A percentile compares a stretch with the other conserved stretches of the same genome.
Evolutionary conservation across 2,888 invertebrate species (phyloP).

Genomic region (Tenthredo livida): DNA sequence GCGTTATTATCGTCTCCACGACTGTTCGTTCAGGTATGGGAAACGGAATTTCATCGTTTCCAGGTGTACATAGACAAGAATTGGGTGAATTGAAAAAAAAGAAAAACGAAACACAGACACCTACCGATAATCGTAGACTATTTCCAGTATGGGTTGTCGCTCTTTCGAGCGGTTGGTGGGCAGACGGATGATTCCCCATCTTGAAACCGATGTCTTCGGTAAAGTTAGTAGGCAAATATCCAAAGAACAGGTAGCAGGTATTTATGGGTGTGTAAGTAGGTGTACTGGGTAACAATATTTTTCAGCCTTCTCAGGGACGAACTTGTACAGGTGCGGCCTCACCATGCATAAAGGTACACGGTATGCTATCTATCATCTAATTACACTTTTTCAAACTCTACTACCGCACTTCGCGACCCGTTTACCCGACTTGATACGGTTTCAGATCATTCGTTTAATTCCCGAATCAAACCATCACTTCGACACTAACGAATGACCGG

Average conservation of each 20-base stretch:
- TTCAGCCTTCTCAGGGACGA: constrained; percentile 46
- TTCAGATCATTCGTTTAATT: neutral
- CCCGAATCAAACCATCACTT: neutral
- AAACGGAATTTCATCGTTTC: too few species aligned
- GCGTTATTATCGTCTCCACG: neutral
- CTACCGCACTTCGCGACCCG: neutral
- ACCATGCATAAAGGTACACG: neutral
- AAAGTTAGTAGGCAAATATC: constrained; percentile 47
- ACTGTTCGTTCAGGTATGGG: too few species aligned
- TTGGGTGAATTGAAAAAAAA: too few species aligned
- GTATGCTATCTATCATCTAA: neutral
- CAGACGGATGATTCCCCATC: constrained; percentile 93
- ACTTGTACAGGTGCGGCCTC: constrained; percentile 45
- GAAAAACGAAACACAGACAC: constrained; percentile 55
- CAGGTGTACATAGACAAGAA: too few species aligned
- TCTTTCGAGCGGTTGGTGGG: constrained; percentile 90
- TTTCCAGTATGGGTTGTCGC: constrained; percentile 77
- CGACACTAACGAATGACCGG: neutral
- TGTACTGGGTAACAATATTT: constrained; percentile 36
- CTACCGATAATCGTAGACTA: constrained; percentile 76
- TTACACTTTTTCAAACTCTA: neutral
- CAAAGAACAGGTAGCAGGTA: constrained; percentile 48
- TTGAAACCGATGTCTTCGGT: constrained; percentile 61
- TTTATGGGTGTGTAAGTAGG: constrained; percentile 38
- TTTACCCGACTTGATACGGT: neutral